Conservation (phyloP, 1,140 invertebrate species). For the Carcinoscorpius rotundicauda region DNA sequence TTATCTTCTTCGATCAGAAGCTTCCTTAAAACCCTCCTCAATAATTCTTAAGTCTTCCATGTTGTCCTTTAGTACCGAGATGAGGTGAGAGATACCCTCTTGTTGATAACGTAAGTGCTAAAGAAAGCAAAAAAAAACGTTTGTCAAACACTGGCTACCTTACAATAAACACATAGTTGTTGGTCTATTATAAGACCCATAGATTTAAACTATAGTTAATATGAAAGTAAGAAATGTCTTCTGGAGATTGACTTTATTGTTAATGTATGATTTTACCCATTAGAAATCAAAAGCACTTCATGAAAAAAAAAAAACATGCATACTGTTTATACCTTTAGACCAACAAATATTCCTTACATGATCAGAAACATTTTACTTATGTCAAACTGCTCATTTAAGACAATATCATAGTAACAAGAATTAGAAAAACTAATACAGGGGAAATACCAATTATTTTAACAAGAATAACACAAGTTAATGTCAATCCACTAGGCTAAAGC, state of each 20-base stretch:
- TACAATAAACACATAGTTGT: background rate
- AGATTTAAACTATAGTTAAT: no score
- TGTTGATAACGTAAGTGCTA: constrained; percentile 65
- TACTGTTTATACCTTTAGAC: background rate
- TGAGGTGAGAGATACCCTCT: constrained; percentile 64
- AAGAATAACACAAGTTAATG: no score
- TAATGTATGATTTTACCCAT: background rate
- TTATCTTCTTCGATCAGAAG: constrained; percentile 9
- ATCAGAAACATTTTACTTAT: no score
- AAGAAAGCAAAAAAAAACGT: constrained; percentile 18
- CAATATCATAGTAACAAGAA: no score
- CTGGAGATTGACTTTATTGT: background rate
- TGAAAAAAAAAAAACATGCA: background rate
- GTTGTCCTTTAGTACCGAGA: constrained; percentile 65
- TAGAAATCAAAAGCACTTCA: background rate
- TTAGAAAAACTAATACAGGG: no score
- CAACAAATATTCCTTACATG: no score
- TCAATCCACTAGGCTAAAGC: no score
- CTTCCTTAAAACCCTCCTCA: constrained; percentile 53
- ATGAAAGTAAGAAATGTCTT: background rate
- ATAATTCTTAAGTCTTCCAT: constrained; percentile 63
- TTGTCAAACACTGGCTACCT: background rate
- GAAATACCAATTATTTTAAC: no score
- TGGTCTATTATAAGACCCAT: background rate
- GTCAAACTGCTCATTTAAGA: no score